Evolutionary conservation across 2,113 vertebrate genomes (phyloP), one percentile per base, ranked within the genome.

Genomic region (Xenopus borealis): DNA sequence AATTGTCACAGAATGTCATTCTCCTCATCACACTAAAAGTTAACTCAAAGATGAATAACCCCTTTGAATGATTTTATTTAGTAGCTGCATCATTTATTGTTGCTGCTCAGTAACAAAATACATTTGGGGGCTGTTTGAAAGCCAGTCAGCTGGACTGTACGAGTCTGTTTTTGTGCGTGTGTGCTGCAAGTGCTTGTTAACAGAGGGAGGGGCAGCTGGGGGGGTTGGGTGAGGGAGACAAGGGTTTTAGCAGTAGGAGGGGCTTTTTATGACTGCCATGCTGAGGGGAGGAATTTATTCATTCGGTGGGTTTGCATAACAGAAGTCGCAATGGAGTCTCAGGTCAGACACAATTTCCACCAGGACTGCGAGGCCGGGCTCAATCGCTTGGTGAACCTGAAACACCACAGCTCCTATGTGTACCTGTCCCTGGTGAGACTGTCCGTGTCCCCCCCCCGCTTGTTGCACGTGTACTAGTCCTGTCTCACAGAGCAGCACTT

Each of bases 301-400:
- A 45, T 10, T 74, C 52, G 47, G 55, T 62, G 55, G 2, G 20
- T 10, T 55, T 62, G 65, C 45, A 40, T 12, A 58, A 47, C 65
- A 16, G 5, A 62, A 44, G 59, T 50, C 19, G 66, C 10, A 50
- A 78, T 78, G 76, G 69, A 71, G 57, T 91, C 89, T 57, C 89
- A 91, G 75, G 85, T 95, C 19, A 89, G 93, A 62, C 93, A 94
- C 84, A 95, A 95, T 86, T 94, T 89, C 81, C 89, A 94, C 80
- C 83, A 86, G 0, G 92, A 95, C 27, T 89, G 85, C 1, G 93
- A 95, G 76, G 87, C 83, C 33, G 89, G 90, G 46, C 62, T 94
- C 66, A 94, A 95, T 80, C 79, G 83, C 7, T 92, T 94, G 89
- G 78, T 94, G 17, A 95, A 95, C 83, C 82, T 93, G 80, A 92